Base-by-base conservation (phyloP, 2,113 vertebrate genomes). In the Lathamus discolor region DNA sequence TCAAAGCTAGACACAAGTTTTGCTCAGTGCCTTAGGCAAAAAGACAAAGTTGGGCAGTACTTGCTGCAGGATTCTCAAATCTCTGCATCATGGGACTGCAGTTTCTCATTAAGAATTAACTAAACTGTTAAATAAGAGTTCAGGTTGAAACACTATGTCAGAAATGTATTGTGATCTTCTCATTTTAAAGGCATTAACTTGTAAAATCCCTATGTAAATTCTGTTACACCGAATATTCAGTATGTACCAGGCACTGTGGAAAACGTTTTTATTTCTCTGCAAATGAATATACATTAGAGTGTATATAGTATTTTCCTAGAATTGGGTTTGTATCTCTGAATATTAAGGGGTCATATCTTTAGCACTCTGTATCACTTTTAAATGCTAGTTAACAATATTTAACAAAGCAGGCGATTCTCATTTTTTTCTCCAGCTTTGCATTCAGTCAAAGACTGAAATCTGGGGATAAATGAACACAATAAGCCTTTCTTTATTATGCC, bases 1-100 rank as follows among this genome's bases (percentile, higher is more conserved):
- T 68, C 66, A 92, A 63, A 88, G 63, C 33, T 19, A 93, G 35
- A 85, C 62, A 48, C 35, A 75, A 87, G n/a, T 81, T 88, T 70
- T 83, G 39, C 76, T 90, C 24, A 14, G 19, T 35, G 83, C 86
- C 83, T 90, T 48, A 84, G 76, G 88, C 68, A 95, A 90, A 93
- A 86, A 28, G 5, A 83, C 49, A 77, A 80, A 68, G 41, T 72
- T 86, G 39, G 83, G 59, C 61, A 86, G 64, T 27, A 41, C n/a
- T n/a, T 35, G 46, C 18, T 29, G 29, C 31, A 81, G 68, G 68
- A 75, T 75, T 84, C 89, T 75, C 54, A 67, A 74, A 83, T 52
- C 35, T 73, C 62, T 81, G 64, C 70, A 82, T 61, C 48, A 57
- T 3, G 2, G 67, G 37, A 78, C 14, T 3, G 3, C 44, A 48